These are phyloP conservation scores for Otolemur garnettii DNA, from an alignment of 2,113 vertebrate genomes.

Conservation along the genomic window DNA sequence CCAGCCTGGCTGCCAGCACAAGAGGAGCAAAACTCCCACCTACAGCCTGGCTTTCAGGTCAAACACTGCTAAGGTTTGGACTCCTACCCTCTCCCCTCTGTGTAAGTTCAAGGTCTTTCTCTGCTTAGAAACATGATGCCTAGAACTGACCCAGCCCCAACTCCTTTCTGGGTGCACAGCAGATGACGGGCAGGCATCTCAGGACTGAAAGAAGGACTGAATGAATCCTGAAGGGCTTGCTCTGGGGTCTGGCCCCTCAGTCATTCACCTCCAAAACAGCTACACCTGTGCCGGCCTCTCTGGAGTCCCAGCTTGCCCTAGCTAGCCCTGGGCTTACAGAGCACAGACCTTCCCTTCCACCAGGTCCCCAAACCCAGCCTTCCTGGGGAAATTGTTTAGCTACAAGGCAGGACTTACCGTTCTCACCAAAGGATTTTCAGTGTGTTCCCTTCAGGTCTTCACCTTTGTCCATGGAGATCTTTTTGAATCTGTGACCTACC, in stretches of 20 bases:
- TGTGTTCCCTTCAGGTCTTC: neutral
- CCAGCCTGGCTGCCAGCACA: neutral
- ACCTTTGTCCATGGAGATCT: neutral
- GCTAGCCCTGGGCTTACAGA: fast-evolving
- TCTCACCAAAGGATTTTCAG: neutral
- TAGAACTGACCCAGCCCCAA: neutral
- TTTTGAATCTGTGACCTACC: neutral
- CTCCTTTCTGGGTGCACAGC: neutral
- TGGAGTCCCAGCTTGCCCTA: fast-evolving
- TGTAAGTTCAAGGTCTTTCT: neutral
- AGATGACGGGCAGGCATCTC: fast-evolving
- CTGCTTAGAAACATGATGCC: neutral
- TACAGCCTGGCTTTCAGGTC: fast-evolving
- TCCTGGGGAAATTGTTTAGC: fast-evolving
- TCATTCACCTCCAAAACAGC: fast-evolving
- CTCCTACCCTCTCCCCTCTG: neutral
- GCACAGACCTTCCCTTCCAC: fast-evolving
- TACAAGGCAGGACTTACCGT: neutral
- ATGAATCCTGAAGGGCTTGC: fast-evolving
- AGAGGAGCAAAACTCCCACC: no score
- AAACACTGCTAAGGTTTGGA: neutral
- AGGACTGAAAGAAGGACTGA: neutral
- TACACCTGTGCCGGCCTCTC: no score
- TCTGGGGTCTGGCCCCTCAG: neutral
- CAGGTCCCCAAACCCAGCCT: fast-evolving